Evolutionary conservation across 2,888 invertebrate species (phyloP), one percentile per base, ranked within the genome.

Genomic region (Erebia aethiops): DNA sequence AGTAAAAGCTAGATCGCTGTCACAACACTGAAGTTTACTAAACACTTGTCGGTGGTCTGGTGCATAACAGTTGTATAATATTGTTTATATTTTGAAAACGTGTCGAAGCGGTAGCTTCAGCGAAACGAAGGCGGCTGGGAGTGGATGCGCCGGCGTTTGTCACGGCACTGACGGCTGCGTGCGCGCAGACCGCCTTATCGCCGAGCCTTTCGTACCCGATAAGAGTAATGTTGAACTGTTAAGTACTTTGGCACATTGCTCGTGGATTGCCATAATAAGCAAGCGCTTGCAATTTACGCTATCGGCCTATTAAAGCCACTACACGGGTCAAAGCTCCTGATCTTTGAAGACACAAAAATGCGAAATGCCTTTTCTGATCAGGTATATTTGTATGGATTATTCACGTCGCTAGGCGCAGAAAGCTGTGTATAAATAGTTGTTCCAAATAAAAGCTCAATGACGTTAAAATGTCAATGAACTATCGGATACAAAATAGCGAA

Each of bases 131-230:
- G 71, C 51, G 71, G 69, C 73, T 70, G 72, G 73, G 76, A 76
- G 82, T 77, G 78, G 78, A 77, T 85, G 84, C 85, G 87, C 81
- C 84, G 85, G 84, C 84, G 88, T 81, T 87, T 83, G 75, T 82
- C 85, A 82, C 84, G 81, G 83, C 81, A 89, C 91, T 90, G 90
- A 80, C 78, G 73, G 71, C 76, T 77, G 85, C 84, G 84, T 80
- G 83, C 81, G 86, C 86, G 83, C 83, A 81, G 81, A 69, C 74
- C 79, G 80, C 79, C 87, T 91, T 91, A 91, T 91, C 92, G 88
- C 83, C 84, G 77, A 84, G 75, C 81, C 84, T 87, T 83, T 86
- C 84, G 78, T 83, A 82, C 78, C 81, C 87, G 92, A 91, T 92
- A 92, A 91, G 85, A 87, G 79, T 77, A 78, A 78, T 81, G 81